phyloP scores from a whole-genome alignment of 2,113 vertebrate genomes.

The Piprites chloris region DNA sequence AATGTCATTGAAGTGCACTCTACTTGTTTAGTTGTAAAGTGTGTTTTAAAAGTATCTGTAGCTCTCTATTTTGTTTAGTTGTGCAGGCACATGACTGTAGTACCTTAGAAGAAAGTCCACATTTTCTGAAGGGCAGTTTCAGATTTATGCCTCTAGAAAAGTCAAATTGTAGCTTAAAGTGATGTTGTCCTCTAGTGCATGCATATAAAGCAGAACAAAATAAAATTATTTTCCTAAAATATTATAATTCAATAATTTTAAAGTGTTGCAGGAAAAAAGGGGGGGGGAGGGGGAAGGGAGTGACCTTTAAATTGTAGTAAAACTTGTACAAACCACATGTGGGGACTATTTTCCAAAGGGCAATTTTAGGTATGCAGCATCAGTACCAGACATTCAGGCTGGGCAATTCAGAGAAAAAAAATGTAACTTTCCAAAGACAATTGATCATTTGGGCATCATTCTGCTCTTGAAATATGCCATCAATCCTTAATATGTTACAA shows the following conservation, averaged over 20 bases:
- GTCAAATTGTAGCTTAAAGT: neutral
- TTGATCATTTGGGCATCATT: neutral
- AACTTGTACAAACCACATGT: neutral
- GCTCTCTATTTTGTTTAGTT: neutral
- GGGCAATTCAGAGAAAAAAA: neutral
- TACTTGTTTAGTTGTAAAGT: neutral
- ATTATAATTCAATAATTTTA: neutral
- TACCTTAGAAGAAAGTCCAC: neutral
- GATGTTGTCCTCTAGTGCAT: neutral
- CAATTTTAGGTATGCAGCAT: neutral
- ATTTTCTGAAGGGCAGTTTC: neutral
- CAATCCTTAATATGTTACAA: neutral
- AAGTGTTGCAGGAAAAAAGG: neutral
- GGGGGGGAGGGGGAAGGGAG: accelerated
- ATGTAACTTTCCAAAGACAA: neutral
- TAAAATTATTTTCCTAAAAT: neutral
- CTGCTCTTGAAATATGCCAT: neutral
- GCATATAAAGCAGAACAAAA: neutral
- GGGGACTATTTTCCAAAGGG: neutral
- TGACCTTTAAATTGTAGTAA: neutral
- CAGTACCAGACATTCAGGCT: neutral
- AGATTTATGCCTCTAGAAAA: neutral
- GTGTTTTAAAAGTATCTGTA: neutral
- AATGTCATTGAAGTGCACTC: neutral
- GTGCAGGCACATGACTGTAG: neutral